Evolutionary conservation across 2,888 invertebrate genomes (phyloP), one percentile per base, ranked within the genome.

Genomic region (Conistra vaccinii): DNA sequence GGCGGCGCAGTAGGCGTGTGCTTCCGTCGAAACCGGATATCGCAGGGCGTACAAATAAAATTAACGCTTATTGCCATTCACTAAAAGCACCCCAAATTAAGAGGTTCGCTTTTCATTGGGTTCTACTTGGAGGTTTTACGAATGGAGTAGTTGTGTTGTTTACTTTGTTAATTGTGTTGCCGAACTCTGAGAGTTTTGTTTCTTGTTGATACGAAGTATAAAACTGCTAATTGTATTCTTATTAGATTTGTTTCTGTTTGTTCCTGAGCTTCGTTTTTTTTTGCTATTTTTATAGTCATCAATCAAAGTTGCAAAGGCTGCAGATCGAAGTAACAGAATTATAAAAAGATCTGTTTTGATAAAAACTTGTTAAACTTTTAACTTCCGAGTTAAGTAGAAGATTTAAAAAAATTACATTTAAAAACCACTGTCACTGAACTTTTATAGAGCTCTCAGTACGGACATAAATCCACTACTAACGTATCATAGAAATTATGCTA

Each of bases 21-120:
- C 93, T 95, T 94, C 95, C 95, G 93, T 92, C 91, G 94, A 90
- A 93, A 95, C 93, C 94, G 94, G 95, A 96, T 94, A 95, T 93
- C 89, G 89, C 88, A 89, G 91, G 90, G 91, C 88, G 92, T 91
- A 92, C 95, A 95, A 96, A 96, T 95, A 94, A 95, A 95, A 95
- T 95, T 95, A 95, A 93, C 93, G 93, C 91, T 94, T 93, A 94
- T 94, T 93, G 92, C 93, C 91, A 88, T 91, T 90, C 89, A 90
- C 89, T 88, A 88, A 89, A 90, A 89, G 88, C 88, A 86, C 87
- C 89, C 90, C 87, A 89, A 90, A 91, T 90, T 87, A 88, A 85
- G 87, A 80, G 86, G 85, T 89, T 90, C 88, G 83, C 84, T 89
- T 90, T 90, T 90, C 88, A 88, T 88, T 89, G 78, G 83, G 78